phyloP scores from a whole-genome alignment of 2,888 invertebrate genomes.

The Nebria salina region DNA sequence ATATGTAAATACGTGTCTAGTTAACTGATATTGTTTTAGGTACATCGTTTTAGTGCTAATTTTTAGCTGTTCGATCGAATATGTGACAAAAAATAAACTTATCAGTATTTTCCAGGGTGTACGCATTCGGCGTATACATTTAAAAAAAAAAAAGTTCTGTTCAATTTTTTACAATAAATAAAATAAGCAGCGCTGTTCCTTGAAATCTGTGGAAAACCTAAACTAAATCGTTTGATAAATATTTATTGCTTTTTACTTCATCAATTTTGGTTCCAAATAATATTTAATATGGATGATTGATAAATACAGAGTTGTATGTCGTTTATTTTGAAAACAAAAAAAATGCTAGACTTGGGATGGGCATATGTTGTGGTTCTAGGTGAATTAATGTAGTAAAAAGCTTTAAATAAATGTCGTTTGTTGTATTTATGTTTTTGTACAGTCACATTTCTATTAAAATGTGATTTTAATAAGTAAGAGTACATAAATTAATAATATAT shows the following conservation, averaged over 20 bases:
- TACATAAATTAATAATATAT: slow-evolving; percentile 14
- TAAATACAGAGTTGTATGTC: too few relatives aligned
- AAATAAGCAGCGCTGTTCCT: background rate
- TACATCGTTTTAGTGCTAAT: slow-evolving; percentile 24
- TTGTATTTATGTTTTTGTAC: background rate
- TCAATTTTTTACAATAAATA: background rate
- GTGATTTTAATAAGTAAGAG: slow-evolving; percentile 9
- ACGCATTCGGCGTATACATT: slow-evolving; percentile 13
- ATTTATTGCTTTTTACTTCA: background rate
- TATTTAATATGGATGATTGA: too few relatives aligned
- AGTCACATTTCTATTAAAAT: background rate
- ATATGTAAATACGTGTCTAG: slow-evolving; percentile 44
- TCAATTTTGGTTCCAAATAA: background rate
- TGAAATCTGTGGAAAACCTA: background rate
- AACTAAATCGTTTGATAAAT: background rate
- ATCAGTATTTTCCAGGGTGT: slow-evolving; percentile 37
- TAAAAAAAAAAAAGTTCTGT: background rate
- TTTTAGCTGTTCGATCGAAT: slow-evolving; percentile 23
- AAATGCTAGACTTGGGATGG: background rate
- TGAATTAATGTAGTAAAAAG: background rate
- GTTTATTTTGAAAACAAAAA: background rate
- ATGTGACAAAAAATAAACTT: slow-evolving; percentile 27
- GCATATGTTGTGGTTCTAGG: background rate
- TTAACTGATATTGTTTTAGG: slow-evolving; percentile 36
- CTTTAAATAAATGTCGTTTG: background rate